A percentile compares a stretch with the other conserved stretches of the same genome.
Conservation (phyloP, 2,888 invertebrate species). For the Andricus curvator region DNA sequence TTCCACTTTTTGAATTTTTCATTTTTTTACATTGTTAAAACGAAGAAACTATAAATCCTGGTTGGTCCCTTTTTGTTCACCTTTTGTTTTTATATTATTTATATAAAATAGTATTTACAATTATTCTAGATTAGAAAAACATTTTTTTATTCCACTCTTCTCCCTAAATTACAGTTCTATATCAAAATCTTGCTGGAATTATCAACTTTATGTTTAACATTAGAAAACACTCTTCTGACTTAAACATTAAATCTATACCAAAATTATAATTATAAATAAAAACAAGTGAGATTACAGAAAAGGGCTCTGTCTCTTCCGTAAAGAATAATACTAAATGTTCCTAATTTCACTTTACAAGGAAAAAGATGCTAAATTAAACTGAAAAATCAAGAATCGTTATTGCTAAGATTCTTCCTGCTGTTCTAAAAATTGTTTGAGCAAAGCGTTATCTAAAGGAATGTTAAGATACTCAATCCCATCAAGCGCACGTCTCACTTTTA, state of each 20-base stretch:
- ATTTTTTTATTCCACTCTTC: not conserved
- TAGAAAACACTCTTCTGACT: not conserved
- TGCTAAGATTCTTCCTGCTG: constrained; percentile 77
- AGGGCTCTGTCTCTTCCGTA: not conserved
- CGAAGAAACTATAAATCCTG: too few relatives aligned
- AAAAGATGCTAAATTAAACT: not conserved
- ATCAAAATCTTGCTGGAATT: not conserved
- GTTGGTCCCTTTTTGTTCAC: too few relatives aligned
- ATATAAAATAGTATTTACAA: not conserved
- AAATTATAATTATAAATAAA: not conserved
- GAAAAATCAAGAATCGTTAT: not conserved
- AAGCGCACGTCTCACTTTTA: constrained; percentile 87
- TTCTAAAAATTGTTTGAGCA: constrained; percentile 89
- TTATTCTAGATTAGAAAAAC: not conserved
- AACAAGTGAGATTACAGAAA: not conserved
- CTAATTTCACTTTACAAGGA: not conserved
- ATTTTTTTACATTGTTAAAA: too few relatives aligned
- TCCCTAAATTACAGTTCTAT: not conserved
- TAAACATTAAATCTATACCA: not conserved
- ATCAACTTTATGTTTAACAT: not conserved
- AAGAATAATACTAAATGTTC: not conserved
- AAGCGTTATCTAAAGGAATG: constrained; percentile 87
- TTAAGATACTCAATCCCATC: constrained; percentile 91
- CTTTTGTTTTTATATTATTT: too few relatives aligned
- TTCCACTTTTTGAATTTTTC: too few relatives aligned